Conservation (phyloP, 1,140 invertebrate genomes). For the Dufourea novaeangliae region DNA sequence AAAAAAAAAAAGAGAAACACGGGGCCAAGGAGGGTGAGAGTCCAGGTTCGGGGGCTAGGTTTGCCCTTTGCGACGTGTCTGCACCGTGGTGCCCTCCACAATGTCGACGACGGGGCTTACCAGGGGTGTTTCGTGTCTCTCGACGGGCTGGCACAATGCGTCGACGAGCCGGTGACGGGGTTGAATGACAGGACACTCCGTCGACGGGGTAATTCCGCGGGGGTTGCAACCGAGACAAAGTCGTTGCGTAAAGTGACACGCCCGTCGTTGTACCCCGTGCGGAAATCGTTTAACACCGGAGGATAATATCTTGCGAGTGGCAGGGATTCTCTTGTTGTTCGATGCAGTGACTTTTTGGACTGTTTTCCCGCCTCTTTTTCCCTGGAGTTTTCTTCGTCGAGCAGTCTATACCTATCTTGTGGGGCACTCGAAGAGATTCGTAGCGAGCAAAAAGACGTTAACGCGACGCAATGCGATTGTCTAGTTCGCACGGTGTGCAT, state of each 20-base stretch:
- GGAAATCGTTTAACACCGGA: not conserved
- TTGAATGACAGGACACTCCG: conserved; percentile 41
- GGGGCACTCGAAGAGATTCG: not conserved
- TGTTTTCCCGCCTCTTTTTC: not conserved
- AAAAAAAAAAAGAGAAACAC: conserved; percentile 17
- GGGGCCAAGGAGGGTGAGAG: not conserved
- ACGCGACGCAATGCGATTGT: not conserved
- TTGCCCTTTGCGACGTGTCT: conserved; percentile 25
- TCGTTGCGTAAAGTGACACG: conserved; percentile 17
- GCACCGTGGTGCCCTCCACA: conserved; percentile 61
- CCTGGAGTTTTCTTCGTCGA: not conserved
- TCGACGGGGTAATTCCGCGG: conserved; percentile 22
- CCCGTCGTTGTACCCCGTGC: not conserved
- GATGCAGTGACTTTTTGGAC: too few relatives aligned
- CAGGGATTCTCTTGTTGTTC: not conserved
- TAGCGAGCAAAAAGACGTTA: too few relatives aligned
- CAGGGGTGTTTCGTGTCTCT: conserved; percentile 27
- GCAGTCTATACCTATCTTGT: not conserved
- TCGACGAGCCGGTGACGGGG: conserved; percentile 27
- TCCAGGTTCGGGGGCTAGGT: conserved; percentile 1
- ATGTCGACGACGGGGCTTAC: not conserved
- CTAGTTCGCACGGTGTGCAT: not conserved
- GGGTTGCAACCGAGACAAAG: conserved; percentile 26
- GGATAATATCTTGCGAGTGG: not conserved
- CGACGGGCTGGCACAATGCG: conserved; percentile 38